Evolutionary conservation across 2,797 vertebrate species (phyloP), one percentile per base, ranked within the genome.

Genomic region (Syngnathus rostellatus): DNA sequence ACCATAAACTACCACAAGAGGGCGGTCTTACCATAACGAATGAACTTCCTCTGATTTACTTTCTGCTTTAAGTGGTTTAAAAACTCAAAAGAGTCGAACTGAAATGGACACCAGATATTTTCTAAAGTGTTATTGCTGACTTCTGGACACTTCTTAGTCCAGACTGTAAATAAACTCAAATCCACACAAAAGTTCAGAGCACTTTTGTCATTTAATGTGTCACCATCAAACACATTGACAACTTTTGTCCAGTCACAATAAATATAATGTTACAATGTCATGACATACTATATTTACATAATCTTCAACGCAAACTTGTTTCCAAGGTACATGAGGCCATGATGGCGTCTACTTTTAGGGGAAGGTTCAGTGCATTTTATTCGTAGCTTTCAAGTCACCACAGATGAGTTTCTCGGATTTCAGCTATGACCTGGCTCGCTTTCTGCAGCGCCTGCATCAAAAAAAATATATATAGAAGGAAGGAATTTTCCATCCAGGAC

Each of bases 341-440:
- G 2, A 37, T 37, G 17, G 17, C n/a, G n/a, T 57, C 25, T 57
- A 57, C 19, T n/a, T 51, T 51, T 8, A 53, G 8, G 16, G 50
- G 25, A 25, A 31, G 12, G 14, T 38, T 58, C 55, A 58, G 31
- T 58, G 53, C 53, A 31, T 55, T 55, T 12, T 55, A 25, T 23
- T 14, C 3, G 60, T 9, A 21, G 21, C 12, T 4, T 43, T 19
- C 41, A 11, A 11, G 54, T 66, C 41, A 66, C 65, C 65, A 66
- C 65, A 66, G 23, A 31, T 66, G 65, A 10, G 65, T 66, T n/a
- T 66, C 65, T 25, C 65, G 19, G 65, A 66, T 66, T 38, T 66
- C 65, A 37, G 65, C 65, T 5, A 66, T 66, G 41, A 66, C 65
- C 25, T 63, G 50, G 25, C 68, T 58, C 40, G 65, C 65, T 46